Evolutionary conservation across 1,140 invertebrate genomes (phyloP).

Genomic region (Drosophila azteca): DNA sequence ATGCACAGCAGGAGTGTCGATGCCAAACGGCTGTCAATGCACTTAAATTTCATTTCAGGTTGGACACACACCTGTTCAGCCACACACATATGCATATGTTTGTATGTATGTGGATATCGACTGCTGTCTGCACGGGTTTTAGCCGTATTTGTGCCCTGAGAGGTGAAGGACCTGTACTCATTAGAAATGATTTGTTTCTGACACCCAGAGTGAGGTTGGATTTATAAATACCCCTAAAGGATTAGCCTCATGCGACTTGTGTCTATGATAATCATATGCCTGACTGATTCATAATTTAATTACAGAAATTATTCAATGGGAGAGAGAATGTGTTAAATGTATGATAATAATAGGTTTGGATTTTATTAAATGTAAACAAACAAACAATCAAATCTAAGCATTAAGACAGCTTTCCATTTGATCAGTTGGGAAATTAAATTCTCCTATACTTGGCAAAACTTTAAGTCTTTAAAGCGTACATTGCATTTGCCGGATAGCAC

Average conservation of each 20-base stretch:
- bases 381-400: no score
- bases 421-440: no score
- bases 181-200: conserved; percentile 32
- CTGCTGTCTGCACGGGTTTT: conserved; percentile 42
- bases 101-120: neutral
- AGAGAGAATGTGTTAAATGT: no score
- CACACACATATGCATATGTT: neutral
- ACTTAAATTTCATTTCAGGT: conserved; percentile 19
- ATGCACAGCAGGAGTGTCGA: no score
- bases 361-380: no score
- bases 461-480: no score
- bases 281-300: neutral
- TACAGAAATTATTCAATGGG: neutral
- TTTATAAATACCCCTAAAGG: no score
- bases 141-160: neutral
- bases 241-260: no score
- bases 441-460: no score
- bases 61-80: conserved; percentile 34
- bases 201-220: conserved; percentile 2
- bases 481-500: conserved; percentile 9
- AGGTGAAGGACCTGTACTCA: neutral
- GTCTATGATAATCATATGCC: conserved; percentile 14
- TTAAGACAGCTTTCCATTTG: no score
- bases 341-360: no score
- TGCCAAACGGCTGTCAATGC: conserved; percentile 30